Conservation (phyloP, 2,888 invertebrate genomes). For the Coremacera marginata region DNA sequence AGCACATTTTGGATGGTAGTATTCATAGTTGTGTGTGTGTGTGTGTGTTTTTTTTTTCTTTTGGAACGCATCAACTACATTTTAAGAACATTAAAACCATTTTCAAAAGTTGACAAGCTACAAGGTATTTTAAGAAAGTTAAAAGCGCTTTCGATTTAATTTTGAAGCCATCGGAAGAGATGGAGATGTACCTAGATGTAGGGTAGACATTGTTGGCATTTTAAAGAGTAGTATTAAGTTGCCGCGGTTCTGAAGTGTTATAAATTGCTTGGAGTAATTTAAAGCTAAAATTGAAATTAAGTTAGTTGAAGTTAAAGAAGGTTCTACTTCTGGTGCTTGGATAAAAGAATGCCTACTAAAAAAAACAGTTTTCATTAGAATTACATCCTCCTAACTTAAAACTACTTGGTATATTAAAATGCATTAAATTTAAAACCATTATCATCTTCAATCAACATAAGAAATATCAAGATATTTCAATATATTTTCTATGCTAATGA, state of each 20-base stretch:
- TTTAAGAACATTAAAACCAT: constrained; percentile 17
- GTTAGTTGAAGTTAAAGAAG: background rate
- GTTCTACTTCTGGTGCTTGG: too few relatives aligned
- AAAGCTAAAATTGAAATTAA: background rate
- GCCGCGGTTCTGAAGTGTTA: background rate
- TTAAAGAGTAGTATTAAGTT: background rate
- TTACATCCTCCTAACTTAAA: too few relatives aligned
- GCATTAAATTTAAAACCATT: too few relatives aligned
- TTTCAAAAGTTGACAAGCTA: constrained; percentile 21
- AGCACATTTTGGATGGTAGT: background rate
- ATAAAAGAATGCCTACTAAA: too few relatives aligned
- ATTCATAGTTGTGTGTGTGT: background rate
- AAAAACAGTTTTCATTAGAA: too few relatives aligned
- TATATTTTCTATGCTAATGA: too few relatives aligned
- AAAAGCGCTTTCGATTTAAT: background rate
- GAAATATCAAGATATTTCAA: too few relatives aligned
- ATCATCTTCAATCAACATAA: too few relatives aligned
- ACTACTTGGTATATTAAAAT: too few relatives aligned
- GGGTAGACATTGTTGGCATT: background rate
- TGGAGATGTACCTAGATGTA: background rate
- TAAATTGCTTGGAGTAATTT: too few relatives aligned
- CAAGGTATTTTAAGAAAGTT: background rate
- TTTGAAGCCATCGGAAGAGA: background rate
- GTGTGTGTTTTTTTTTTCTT: background rate
- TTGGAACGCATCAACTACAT: background rate